A percentile compares a stretch with the other conserved stretches of the same genome.
Evolutionary conservation across 2,888 invertebrate species (phyloP).

Genomic region (Smittia aterrima): DNA sequence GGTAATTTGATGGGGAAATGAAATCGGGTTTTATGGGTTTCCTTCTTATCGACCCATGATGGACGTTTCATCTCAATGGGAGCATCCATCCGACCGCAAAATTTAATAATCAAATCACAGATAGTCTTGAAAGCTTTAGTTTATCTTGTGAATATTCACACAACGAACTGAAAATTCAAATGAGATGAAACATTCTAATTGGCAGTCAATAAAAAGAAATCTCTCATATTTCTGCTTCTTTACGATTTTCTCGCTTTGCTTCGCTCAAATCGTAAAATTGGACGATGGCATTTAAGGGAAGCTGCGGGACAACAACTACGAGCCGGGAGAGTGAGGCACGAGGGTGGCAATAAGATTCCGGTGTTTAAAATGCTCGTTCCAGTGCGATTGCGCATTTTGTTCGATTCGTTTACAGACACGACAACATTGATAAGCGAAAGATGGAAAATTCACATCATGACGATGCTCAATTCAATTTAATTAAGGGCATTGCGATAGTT

Average conservation of each 20-base stretch:
- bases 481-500: neutral
- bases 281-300: constrained; percentile 35
- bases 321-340: neutral
- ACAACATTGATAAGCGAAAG: constrained; percentile 10
- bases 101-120: constrained; percentile 26
- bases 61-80: neutral
- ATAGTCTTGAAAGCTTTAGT: neutral
- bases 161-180: neutral
- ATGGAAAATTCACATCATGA: constrained; percentile 22
- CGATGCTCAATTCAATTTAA: constrained; percentile 35
- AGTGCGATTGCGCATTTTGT: constrained; percentile 28
- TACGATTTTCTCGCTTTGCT: constrained; percentile 6
- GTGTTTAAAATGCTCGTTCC: constrained; percentile 22
- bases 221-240: neutral
- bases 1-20: constrained; percentile 34
- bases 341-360: neutral
- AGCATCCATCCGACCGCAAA: constrained; percentile 23
- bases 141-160: neutral
- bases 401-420: neutral
- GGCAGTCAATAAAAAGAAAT: constrained; percentile 38
- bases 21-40: constrained; percentile 15
- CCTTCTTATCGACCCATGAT: constrained; percentile 13
- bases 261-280: constrained; percentile 16
- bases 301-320: constrained; percentile 26
- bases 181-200: constrained; percentile 22